phyloP scores from a whole-genome alignment of 2,113 vertebrate genomes.

The Eretmochelys imbricata region DNA sequence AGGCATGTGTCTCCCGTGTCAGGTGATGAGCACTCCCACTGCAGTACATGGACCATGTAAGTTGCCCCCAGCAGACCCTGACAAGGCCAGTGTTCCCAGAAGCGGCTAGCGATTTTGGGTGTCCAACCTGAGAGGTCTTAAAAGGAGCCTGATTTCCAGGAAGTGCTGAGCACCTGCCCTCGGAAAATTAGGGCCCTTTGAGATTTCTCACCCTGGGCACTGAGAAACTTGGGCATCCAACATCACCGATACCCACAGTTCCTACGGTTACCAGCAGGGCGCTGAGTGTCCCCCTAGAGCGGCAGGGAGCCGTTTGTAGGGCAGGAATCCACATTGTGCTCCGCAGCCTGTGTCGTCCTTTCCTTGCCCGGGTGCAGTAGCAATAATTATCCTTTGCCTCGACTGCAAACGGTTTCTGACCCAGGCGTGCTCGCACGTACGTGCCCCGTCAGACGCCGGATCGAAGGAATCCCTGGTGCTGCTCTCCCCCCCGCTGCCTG shows the following conservation, averaged over 20 bases:
- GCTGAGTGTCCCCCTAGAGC: background rate
- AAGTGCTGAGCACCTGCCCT: background rate
- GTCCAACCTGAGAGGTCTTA: background rate
- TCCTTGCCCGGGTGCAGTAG: background rate
- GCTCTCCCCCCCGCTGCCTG: too few species aligned
- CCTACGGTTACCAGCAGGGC: background rate
- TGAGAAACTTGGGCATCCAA: background rate
- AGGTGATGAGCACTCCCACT: too few species aligned
- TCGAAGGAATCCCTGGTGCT: too few species aligned
- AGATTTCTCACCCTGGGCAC: background rate
- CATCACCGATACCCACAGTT: background rate
- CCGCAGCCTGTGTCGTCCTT: too few species aligned
- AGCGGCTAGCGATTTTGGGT: background rate
- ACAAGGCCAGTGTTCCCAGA: background rate
- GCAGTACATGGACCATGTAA: too few species aligned
- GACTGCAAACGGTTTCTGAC: too few species aligned
- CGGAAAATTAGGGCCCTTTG: background rate
- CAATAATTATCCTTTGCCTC: background rate
- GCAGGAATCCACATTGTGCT: background rate
- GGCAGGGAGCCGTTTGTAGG: background rate
- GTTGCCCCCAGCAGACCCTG: background rate
- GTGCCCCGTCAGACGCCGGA: background rate
- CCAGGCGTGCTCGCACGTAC: background rate
- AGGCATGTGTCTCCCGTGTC: too few species aligned
- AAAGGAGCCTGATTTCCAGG: background rate